Base-by-base conservation (phyloP, 2,113 vertebrate species). In the Menidia beryllina region DNA sequence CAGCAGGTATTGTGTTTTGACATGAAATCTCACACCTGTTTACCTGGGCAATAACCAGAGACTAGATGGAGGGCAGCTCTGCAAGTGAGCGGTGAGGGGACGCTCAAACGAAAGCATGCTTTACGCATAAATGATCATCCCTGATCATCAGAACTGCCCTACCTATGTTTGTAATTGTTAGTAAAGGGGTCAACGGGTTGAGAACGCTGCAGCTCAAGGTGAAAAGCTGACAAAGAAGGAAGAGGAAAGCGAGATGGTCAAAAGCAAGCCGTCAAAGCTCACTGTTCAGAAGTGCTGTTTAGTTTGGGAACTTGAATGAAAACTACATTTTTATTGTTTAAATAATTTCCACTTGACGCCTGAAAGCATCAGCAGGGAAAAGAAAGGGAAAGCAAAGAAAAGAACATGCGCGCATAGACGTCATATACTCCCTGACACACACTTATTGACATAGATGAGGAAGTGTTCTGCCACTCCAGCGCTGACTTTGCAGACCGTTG, bases 391-490 rank as follows among this genome's bases (percentile, higher is more conserved):
- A 52, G 6, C 7, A 47, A 5, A 15, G 5, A 10, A 23, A 5
- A 66, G 9, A 9, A 13, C 34, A 52, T 27, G 23, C 3, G n/a
- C 12, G 21, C 47, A 27, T 23, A 69, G 58, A 64, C 63, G 79
- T 85, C 85, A 88, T 34, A 36, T 62, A 77, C 38, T 62, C 63
- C 62, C 20, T 55, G 68, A 79, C 75, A 73, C 54, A 63, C 61
- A 77, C 73, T 72, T 60, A 82, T 75, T 72, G 75, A 72, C 66
- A 80, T 47, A 65, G 72, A 92, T 89, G 89, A 94, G 93, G 93
- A 94, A 94, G 93, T 93, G 88, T 74, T 75, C 68, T 48, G 56
- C 77, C 69, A 88, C 65, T 88, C 52, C 1, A 15, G 24, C 19
- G 87, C 67, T 75, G 79, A 82, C 71, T 77, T 52, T 70, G 77